A percentile compares a stretch with the other conserved stretches of the same genome.
Conservation (phyloP, 2,113 vertebrate species). For the Toxotes jaculatrix region DNA sequence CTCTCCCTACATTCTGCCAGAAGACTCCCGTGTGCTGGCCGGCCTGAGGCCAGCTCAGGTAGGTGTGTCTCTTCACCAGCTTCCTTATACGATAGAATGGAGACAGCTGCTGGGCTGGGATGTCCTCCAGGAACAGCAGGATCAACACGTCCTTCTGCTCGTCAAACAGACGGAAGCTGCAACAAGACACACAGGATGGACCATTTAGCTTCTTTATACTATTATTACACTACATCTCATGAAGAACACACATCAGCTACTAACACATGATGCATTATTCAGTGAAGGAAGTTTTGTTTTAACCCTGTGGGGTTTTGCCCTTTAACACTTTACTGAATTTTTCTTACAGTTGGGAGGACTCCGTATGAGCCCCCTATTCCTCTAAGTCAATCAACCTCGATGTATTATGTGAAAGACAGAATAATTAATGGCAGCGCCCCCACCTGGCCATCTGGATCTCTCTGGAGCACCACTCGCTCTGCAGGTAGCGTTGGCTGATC, state of each 20-base stretch:
- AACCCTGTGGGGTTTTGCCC: too few species aligned
- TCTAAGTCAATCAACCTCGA: too few species aligned
- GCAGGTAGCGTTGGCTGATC: slow-evolving; percentile 71
- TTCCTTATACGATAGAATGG: slow-evolving; percentile 70
- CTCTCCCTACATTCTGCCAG: slow-evolving; percentile 73
- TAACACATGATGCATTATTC: too few species aligned
- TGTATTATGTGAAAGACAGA: background rate
- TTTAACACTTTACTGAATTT: too few species aligned
- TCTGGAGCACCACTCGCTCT: slow-evolving; percentile 75
- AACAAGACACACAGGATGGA: background rate
- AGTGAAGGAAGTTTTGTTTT: too few species aligned
- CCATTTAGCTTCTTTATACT: too few species aligned
- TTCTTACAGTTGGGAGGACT: too few species aligned
- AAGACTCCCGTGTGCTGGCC: slow-evolving; percentile 54
- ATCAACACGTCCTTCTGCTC: slow-evolving; percentile 77
- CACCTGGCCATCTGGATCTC: slow-evolving; percentile 65
- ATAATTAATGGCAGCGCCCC: background rate
- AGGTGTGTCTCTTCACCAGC: slow-evolving; percentile 71
- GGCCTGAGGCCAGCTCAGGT: slow-evolving; percentile 74
- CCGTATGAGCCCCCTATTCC: too few species aligned
- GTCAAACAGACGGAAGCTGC: slow-evolving; percentile 78
- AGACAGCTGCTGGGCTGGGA: slow-evolving; percentile 65
- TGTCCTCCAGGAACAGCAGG: slow-evolving; percentile 78
- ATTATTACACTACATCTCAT: too few species aligned
- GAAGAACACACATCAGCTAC: too few species aligned